Percentiles rank a stretch among this genome's conserved stretches.
phyloP scores from a whole-genome alignment of 2,113 vertebrate genomes.

The Periophthalmus modestus region DNA sequence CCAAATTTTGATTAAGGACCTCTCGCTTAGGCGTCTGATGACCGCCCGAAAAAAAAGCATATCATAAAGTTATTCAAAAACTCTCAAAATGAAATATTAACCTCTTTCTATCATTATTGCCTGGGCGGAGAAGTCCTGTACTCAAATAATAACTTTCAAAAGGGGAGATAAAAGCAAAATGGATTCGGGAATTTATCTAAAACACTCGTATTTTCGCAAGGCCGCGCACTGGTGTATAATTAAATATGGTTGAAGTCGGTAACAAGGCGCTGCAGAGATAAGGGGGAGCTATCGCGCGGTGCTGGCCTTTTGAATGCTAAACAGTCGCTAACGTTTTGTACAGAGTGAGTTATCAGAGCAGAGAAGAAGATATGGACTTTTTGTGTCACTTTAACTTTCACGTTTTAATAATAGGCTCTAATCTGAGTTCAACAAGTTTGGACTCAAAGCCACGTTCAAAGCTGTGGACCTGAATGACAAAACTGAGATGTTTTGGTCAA shows the following conservation, averaged over 20 bases:
- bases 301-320: constrained; percentile 50
- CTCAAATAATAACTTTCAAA: constrained; percentile 46
- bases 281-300: constrained; percentile 39
- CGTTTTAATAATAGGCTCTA: constrained; percentile 18
- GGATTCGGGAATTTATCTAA: constrained; percentile 48
- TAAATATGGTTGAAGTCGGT: constrained; percentile 44
- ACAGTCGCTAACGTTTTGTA: constrained; percentile 42
- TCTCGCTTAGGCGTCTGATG: constrained; percentile 47
- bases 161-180: constrained; percentile 38
- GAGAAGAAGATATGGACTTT: constrained; percentile 51
- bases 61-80: constrained; percentile 56
- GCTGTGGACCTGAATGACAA: background rate
- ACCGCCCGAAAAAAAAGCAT: constrained; percentile 41
- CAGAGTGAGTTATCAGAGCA: constrained; percentile 40
- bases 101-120: constrained; percentile 42
- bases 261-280: constrained; percentile 48
- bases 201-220: constrained; percentile 52
- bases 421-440: constrained; percentile 26
- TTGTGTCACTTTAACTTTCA: constrained; percentile 30
- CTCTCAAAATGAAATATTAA: constrained; percentile 52
- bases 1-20: constrained; percentile 67
- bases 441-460: background rate
- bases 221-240: constrained; percentile 35
- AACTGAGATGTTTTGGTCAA: background rate
- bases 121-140: constrained; percentile 19